Evolutionary conservation across 2,113 vertebrate species (phyloP).

Genomic region (Malurus alboscapulatus): DNA sequence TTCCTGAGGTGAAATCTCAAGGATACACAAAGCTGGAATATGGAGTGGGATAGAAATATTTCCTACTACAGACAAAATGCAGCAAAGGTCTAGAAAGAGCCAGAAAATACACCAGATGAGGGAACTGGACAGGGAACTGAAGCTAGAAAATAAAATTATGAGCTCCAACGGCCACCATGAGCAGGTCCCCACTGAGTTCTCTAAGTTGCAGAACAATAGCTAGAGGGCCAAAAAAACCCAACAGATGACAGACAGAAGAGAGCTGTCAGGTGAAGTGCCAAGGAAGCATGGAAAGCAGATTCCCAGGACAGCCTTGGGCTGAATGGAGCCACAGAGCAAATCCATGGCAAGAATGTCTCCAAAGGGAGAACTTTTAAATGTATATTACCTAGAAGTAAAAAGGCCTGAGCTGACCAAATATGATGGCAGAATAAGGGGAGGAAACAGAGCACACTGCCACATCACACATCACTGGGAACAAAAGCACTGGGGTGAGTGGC

Average conservation of each 20-base stretch:
- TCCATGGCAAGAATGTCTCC: neutral
- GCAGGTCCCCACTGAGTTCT: neutral
- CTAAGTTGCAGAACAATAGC: neutral
- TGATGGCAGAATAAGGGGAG: neutral
- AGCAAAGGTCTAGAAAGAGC: neutral
- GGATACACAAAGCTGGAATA: neutral
- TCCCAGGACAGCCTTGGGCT: neutral
- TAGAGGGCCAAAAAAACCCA: neutral
- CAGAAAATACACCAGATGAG: neutral
- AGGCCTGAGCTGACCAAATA: rapidly evolving
- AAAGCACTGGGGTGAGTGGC: neutral
- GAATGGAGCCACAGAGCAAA: neutral
- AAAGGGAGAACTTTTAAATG: neutral
- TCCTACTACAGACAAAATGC: neutral
- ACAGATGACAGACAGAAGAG: neutral
- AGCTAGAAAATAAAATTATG: neutral
- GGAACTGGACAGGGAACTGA: neutral
- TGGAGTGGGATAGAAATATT: neutral
- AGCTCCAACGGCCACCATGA: neutral
- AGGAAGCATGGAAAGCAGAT: neutral
- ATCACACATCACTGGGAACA: neutral
- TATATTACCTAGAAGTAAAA: neutral
- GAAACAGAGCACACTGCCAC: neutral
- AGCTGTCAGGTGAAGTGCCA: neutral
- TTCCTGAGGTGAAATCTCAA: neutral